Evolutionary conservation across 2,888 invertebrate genomes (phyloP).

Genomic region (Caenorhabditis wallacei): DNA sequence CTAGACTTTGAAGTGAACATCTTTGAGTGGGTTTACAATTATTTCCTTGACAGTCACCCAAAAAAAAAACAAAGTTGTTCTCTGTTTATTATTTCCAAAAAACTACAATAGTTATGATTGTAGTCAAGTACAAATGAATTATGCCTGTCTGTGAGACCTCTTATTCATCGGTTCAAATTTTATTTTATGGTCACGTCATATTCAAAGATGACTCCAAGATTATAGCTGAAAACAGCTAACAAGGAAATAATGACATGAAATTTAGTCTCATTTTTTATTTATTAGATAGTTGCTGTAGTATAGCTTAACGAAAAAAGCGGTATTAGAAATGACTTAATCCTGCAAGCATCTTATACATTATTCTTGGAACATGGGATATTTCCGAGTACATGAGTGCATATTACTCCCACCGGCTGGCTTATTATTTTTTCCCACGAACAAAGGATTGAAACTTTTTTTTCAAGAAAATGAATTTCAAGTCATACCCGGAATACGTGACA

Average conservation of each 20-base stretch:
- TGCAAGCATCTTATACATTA: not conserved
- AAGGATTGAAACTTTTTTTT: not conserved
- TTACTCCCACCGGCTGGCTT: too few species aligned
- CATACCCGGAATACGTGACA: too few species aligned
- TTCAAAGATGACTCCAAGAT: conserved; percentile 12
- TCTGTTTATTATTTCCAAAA: too few species aligned
- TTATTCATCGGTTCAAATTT: conserved; percentile 19
- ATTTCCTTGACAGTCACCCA: too few species aligned
- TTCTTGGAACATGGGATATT: conserved; percentile 10
- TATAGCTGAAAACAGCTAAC: conserved; percentile 7
- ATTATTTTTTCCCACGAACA: too few species aligned
- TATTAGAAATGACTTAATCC: not conserved
- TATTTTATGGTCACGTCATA: conserved; percentile 16
- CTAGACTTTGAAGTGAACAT: too few species aligned
- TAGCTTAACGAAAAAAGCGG: not conserved
- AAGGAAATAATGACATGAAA: conserved; percentile 3
- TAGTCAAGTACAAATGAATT: conserved; percentile 22
- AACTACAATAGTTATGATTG: conserved; percentile 10
- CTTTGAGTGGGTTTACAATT: too few species aligned
- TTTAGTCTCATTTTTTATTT: conserved; percentile 32
- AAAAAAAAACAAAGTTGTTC: too few species aligned
- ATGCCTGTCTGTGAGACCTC: conserved; percentile 11
- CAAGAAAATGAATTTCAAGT: not conserved
- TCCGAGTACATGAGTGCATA: too few species aligned
- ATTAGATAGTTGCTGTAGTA: conserved; percentile 21